These are phyloP conservation scores for Epistrophe grossulariae DNA, from an alignment of 2,888 invertebrate species.

Conservation along the genomic window DNA sequence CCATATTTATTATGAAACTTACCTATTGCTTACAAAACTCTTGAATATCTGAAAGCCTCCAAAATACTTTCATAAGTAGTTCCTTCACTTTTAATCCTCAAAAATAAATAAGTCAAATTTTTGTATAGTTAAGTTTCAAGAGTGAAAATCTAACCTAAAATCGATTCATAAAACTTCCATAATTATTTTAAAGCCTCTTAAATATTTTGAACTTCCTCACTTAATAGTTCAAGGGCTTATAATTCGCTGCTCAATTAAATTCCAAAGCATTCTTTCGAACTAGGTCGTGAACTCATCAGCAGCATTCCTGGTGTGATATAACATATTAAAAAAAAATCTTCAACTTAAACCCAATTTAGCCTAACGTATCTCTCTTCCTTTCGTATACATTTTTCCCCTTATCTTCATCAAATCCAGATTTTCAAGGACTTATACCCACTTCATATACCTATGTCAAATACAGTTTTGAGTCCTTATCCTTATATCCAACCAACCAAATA, in stretches of 20 bases:
- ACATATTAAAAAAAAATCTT: constrained; percentile 39
- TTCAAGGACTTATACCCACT: constrained; percentile 59
- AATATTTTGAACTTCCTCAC: neutral
- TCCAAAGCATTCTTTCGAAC: constrained; percentile 29
- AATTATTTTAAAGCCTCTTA: neutral
- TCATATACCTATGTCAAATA: constrained; percentile 60
- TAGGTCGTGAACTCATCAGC: constrained; percentile 33
- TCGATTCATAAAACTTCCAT: neutral
- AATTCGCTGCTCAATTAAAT: constrained; percentile 47
- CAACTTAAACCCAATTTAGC: constrained; percentile 54
- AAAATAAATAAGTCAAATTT: neutral
- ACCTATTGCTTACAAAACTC: too few species aligned
- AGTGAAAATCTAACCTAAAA: neutral
- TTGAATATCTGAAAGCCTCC: too few species aligned
- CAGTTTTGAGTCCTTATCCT: constrained; percentile 66
- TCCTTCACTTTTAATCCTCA: too few species aligned
- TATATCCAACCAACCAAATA: constrained; percentile 5
- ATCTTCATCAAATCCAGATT: constrained; percentile 55
- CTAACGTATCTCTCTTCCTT: constrained; percentile 42
- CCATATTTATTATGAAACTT: too few species aligned
- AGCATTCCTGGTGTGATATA: neutral
- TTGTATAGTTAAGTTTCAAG: neutral
- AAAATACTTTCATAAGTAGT: too few species aligned
- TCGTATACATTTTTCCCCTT: neutral
- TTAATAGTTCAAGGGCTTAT: constrained; percentile 53